Evolutionary conservation across 2,113 vertebrate genomes (phyloP), one percentile per base, ranked within the genome.

Genomic region (Meriones unguiculatus): DNA sequence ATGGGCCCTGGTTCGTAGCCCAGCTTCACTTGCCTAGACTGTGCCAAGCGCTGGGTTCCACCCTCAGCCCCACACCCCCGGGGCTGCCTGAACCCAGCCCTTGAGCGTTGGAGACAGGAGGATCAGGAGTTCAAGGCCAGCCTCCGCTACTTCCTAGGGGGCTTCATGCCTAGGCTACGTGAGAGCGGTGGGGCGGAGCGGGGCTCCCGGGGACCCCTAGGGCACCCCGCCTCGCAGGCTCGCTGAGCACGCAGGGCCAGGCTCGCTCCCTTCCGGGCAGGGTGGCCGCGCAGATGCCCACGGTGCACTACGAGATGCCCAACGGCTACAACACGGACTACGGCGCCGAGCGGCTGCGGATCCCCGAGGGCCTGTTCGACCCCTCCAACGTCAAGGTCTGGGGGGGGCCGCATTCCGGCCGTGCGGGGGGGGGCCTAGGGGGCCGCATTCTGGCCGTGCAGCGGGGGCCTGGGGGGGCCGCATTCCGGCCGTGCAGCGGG

Each of bases 221-320:
- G 28, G 38, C n/a, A n/a, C 30, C 46, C 84, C 9, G 5, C 22
- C 50, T 30, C 4, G 30, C 2, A 1, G 59, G 24, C 46, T 65
- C 59, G 22, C 12, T 10, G 46, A 90, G 70, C 7, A 12, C 15
- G 24, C n/a, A 24, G 32, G 38, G 35, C 65, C 70, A 76, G 67
- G 59, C 50, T 95, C 67, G 67, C 32, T 94, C 28, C 86, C 76
- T 82, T 35, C 46, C 65, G 89, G 72, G 41, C 95, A 99, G 99
- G 96, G 98, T 99, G 69, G 99, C 99, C 0, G 99, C 99, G 0
- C 99, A 99, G 92, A 99, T 99, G 99, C 99, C 99, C 82, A 99
- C 99, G 0, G 98, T 99, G n/a, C 99, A 99, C 89, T 99, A 99
- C 0, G 99, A 99, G 95, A 98, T 99, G 98, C 99, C 99, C 95